Evolutionary conservation across 2,797 vertebrate species (phyloP), one percentile per base, ranked within the genome.

Genomic region (Scleropages formosus): DNA sequence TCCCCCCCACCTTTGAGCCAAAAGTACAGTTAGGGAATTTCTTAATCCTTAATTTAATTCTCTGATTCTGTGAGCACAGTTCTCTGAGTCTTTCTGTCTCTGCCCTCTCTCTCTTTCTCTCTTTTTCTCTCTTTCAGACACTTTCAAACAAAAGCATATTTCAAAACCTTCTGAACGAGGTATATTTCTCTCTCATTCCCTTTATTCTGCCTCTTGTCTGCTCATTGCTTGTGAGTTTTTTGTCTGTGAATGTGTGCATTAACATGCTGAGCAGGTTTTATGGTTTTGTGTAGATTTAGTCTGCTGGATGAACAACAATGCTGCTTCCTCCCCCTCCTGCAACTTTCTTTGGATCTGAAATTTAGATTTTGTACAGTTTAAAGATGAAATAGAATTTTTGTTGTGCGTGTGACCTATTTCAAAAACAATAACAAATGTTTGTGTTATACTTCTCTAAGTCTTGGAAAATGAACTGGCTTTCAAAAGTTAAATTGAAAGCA

Each of bases 141-240:
- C 91, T 93, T 92, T 91, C 93, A 93, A 93, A 93, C 92, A 91
- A 92, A 93, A 93, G 92, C 92, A 93, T 92, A 87, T 90, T 91
- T 90, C 90, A 90, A 93, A 93, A 93, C 90, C 91, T 90, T 92
- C 93, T 83, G 92, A 92, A 87, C 90, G 91, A 94, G 93, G 93
- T 94, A 94, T 89, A 87, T 85, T 78, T 72, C 83, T 84, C 80
- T 88, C 87, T 91, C 83, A 87, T 77, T 66, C 70, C 63, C 66
- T 76, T 74, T 51, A 70, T 71, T 76, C 75, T 76, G 77, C 85
- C 84, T 87, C 76, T 82, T 81, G 78, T 87, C 78, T 86, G 85
- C 83, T 84, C 85, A 85, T 88, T 83, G 86, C 83, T 84, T 79
- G 56, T 75, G 60, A 12, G 13, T 47, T 53, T 18, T 67, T 46